These are phyloP conservation scores for Ectemnius lituratus DNA, from an alignment of 2,888 invertebrate genomes.

Conservation along the genomic window DNA sequence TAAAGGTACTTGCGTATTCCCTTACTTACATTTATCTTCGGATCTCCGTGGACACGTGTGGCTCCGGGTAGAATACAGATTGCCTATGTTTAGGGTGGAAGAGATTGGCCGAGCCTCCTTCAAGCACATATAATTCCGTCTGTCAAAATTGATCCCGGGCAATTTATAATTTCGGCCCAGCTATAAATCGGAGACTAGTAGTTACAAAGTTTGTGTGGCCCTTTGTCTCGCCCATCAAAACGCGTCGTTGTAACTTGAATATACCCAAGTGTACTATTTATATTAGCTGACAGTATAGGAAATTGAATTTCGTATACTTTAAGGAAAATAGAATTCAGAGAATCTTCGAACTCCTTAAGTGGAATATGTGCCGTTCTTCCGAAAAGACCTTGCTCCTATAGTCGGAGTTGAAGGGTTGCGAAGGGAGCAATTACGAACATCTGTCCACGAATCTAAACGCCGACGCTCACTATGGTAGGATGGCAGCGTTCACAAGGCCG, in stretches of 20 bases:
- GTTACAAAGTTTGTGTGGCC: too few species aligned
- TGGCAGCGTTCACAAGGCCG: constrained; percentile 58
- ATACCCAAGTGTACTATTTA: too few species aligned
- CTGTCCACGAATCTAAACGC: constrained; percentile 59
- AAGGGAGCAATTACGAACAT: constrained; percentile 60
- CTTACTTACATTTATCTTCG: neutral
- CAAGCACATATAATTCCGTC: neutral
- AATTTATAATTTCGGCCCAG: constrained; percentile 1
- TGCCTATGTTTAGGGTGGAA: neutral
- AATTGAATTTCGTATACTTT: too few species aligned
- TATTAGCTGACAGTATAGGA: too few species aligned
- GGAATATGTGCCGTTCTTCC: constrained; percentile 54
- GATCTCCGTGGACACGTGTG: neutral
- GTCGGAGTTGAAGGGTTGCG: constrained; percentile 23
- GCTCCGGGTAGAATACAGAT: neutral
- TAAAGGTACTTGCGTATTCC: neutral
- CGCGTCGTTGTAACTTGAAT: too few species aligned
- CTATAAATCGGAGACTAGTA: too few species aligned
- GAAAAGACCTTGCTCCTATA: constrained; percentile 32
- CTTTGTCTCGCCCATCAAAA: too few species aligned
- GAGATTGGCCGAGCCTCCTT: neutral
- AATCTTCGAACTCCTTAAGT: constrained; percentile 48
- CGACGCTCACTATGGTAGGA: constrained; percentile 49
- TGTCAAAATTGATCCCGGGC: neutral
- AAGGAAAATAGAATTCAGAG: too few species aligned